Evolutionary conservation across 1,140 invertebrate genomes (phyloP).

Genomic region (Hirudo medicinalis): DNA sequence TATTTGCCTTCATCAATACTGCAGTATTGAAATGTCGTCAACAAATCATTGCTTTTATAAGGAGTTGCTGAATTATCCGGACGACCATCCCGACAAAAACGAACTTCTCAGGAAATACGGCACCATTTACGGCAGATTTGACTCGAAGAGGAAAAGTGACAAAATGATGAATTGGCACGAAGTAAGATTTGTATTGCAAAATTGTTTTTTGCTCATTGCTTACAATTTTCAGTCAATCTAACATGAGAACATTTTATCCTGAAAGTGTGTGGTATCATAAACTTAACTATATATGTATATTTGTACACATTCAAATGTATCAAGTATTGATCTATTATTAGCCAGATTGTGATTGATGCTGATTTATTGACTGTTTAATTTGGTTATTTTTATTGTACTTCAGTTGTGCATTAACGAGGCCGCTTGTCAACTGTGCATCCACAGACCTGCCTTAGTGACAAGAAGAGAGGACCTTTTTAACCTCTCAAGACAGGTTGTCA

Average conservation of each 20-base stretch:
- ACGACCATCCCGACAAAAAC: slow-evolving; percentile 60
- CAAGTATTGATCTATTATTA: too few species aligned
- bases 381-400: slow-evolving; percentile 45
- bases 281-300: too few species aligned
- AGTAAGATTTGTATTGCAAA: slow-evolving; percentile 42
- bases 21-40: background rate
- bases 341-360: too few species aligned
- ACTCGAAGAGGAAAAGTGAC: slow-evolving; percentile 85
- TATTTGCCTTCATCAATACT: background rate
- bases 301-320: too few species aligned
- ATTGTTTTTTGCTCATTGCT: too few species aligned
- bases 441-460: slow-evolving; percentile 74
- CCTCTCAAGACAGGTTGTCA: slow-evolving; percentile 79
- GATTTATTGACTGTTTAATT: background rate
- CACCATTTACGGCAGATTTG: slow-evolving; percentile 84
- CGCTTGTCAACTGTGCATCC: slow-evolving; percentile 81
- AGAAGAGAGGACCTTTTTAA: slow-evolving; percentile 86
- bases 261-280: too few species aligned
- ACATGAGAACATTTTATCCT: too few species aligned
- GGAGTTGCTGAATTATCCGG: slow-evolving; percentile 20
- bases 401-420: slow-evolving; percentile 77
- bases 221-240: too few species aligned
- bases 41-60: slow-evolving; percentile 21
- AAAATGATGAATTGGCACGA: slow-evolving; percentile 90
- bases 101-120: slow-evolving; percentile 87